Base-by-base conservation (phyloP, 35 echinoderm and acorn worm species). In the Hemicentrotus pulcherrimus region DNA sequence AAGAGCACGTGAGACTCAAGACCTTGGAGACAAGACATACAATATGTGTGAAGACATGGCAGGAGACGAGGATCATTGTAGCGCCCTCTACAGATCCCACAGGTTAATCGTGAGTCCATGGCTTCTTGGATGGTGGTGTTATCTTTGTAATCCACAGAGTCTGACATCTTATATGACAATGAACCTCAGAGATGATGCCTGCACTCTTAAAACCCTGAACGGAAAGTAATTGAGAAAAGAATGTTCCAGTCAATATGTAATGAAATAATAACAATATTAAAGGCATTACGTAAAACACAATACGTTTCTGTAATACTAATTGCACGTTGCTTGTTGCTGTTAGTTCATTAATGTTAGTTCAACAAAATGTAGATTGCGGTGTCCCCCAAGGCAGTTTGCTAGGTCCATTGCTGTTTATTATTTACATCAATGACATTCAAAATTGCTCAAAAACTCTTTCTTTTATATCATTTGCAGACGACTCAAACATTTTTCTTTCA, bases 31-130 rank as follows among this genome's bases (percentile, higher is more conserved):
- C 98, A 99, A 19, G 86, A 35, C 24, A 94, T 59, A 18, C 98
- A 99, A 91, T 98, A 99, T 7, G 96, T 96, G 94, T 99, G 98
- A 31, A 99, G 96, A 87, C 98, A 99, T 47, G 98, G 98, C 32
- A 99, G 91, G n/a, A 99, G 92, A 35, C 96, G 96, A 30, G 98
- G 98, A 86, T 99, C 98, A 33, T 90, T 97, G 55, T 95, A 97
- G 32, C 97, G 95, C 71, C 94, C 95, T 91, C 96, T 97, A 88
- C 98, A 99, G 47, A 96, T 95, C 78, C 95, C 89, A 94, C 97
- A 98, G 45, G 47, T 97, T 24, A 97, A 86, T 45, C 86, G 47
- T 0, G 85, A 30, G 24, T 94, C 91, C 47, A 95, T 61, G 31
- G 33, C 88, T 31, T 93, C 91, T 58, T 93, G 18, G 13, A 31